phyloP scores from a whole-genome alignment of 2,797 vertebrate genomes.

The Syndactyla subalaris region DNA sequence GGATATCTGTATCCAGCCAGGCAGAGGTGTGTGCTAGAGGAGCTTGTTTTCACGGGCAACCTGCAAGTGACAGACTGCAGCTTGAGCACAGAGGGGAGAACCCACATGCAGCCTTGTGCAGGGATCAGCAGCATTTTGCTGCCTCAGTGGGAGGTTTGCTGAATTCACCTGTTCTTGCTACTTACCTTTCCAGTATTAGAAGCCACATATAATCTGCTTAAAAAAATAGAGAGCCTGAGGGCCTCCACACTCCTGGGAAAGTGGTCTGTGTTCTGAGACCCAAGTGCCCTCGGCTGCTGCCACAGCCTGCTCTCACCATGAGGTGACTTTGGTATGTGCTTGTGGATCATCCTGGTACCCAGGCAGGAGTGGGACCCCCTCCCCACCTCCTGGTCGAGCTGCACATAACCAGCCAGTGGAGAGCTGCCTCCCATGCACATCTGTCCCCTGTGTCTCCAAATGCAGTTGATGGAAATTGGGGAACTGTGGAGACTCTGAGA shows the following conservation, averaged over 20 bases:
- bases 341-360: neutral
- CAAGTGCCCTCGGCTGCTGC: neutral
- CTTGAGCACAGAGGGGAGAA: neutral
- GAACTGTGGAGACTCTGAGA: neutral
- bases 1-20: neutral
- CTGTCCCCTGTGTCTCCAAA: neutral
- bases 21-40: neutral
- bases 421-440: neutral
- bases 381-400: neutral
- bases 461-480: rapidly evolving
- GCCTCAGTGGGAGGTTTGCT: neutral
- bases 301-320: neutral
- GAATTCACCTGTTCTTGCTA: neutral
- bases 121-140: neutral
- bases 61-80: neutral
- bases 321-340: neutral
- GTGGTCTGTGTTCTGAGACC: neutral
- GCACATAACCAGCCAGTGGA: neutral
- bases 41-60: neutral
- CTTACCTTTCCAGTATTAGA: neutral
- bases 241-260: neutral
- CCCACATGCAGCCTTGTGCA: neutral
- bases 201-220: neutral
- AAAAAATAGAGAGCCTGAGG: neutral
- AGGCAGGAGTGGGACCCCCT: neutral